Base-by-base conservation (phyloP, 2,888 invertebrate genomes). In the Mesochorus sp. region DNA sequence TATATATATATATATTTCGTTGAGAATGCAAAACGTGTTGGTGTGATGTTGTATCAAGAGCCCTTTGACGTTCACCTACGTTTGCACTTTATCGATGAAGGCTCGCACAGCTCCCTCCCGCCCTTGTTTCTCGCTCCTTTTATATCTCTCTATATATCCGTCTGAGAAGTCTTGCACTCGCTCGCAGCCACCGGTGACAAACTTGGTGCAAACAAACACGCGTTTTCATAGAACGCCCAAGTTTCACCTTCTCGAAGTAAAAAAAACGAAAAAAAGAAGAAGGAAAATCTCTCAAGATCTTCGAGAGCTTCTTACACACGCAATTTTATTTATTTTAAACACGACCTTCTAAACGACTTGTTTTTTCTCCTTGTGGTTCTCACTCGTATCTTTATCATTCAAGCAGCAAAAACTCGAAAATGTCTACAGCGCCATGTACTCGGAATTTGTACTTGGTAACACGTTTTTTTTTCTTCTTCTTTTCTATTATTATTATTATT, bases 81-180 rank as follows among this genome's bases (percentile, higher is more conserved):
- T 73, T 57, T 68, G 77, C 68, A 73, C 77, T 77, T 73, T 68
- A 64, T 55, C 67, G 74, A 75, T 61, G 61, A 59, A 17, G 42
- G 17, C 19, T 21, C 59, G 21, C 21, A 19, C 59, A 21, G 49
- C n/a, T 37, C 44, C 34, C 68, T 62, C 24, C 34, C 19, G 26
- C 39, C 8, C 34, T 34, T 37, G 26, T 26, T 37, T 26, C 39
- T 21, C 59, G 39, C 1, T 28, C 12, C 21, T 6, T 24, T 26
- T 10, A 39, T 12, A 10, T 37, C 34, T 17, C 6, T 14, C 57
- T 53, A 28, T 53, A 61, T 49, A 47, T 19, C 28, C 10, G 49
- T 12, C 26, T 39, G 59, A 68, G 24, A 57, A 21, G 12, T n/a
- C 61, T 34, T 55, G 34, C 72, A 28, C 42, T 42, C 28, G 37